phyloP scores from a whole-genome alignment of 2,888 invertebrate genomes.

The Physocephala rufipes region DNA sequence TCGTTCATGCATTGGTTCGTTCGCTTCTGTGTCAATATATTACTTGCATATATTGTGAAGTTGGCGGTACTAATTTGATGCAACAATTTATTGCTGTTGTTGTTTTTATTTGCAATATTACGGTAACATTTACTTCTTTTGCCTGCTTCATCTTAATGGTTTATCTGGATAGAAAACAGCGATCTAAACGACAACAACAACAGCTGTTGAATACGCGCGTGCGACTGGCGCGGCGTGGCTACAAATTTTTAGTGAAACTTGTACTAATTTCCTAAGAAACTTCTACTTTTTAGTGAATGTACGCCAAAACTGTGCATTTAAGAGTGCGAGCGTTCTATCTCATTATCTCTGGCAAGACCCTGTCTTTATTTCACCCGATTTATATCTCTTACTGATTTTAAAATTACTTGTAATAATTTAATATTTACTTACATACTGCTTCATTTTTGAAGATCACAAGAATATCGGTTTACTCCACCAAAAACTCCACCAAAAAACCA shows the following conservation, averaged over 20 bases:
- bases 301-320: no score
- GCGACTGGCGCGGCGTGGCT: no score
- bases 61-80: constrained; percentile 16
- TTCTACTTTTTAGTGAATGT: no score
- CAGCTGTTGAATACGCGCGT: no score
- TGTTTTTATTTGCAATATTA: constrained; percentile 7
- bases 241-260: no score
- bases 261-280: no score
- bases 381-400: background rate
- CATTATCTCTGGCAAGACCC: no score
- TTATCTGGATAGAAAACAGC: background rate
- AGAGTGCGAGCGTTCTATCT: no score
- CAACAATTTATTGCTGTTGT: constrained; percentile 23
- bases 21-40: background rate
- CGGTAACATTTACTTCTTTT: background rate
- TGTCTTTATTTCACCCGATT: no score
- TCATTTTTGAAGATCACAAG: constrained; percentile 60
- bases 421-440: constrained; percentile 63
- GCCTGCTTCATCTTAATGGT: background rate
- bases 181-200: background rate
- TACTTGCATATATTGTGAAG: constrained; percentile 9
- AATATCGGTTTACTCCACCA: constrained; percentile 34
- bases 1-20: constrained; percentile 6
- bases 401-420: background rate
- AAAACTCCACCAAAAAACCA: background rate